phyloP scores from a whole-genome alignment of 2,888 invertebrate genomes.

The Anthophora plumipes region DNA sequence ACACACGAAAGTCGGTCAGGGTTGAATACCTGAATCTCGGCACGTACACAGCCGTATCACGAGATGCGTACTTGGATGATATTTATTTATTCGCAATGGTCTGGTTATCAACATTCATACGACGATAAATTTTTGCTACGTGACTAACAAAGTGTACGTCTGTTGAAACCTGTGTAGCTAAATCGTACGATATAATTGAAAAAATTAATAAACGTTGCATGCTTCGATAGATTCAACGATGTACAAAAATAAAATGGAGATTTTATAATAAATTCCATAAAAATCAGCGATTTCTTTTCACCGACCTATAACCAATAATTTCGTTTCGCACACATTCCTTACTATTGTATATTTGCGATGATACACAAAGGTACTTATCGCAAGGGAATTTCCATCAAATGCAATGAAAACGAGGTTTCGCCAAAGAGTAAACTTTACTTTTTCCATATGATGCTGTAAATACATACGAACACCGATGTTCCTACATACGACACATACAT shows the following conservation, averaged over 20 bases:
- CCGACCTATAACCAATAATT: too few species aligned
- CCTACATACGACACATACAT: neutral
- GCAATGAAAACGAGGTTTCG: neutral
- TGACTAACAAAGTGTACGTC: neutral
- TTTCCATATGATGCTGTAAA: too few species aligned
- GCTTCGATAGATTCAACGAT: neutral
- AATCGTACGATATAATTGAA: neutral
- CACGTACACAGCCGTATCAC: conserved; percentile 28
- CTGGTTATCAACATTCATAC: conserved; percentile 6
- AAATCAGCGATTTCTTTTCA: too few species aligned
- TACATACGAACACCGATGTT: too few species aligned
- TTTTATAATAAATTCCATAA: neutral
- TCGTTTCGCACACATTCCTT: too few species aligned
- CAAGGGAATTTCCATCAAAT: neutral
- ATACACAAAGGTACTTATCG: neutral
- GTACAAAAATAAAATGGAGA: neutral
- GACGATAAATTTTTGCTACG: neutral
- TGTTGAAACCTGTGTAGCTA: neutral
- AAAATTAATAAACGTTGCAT: neutral
- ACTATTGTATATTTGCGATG: too few species aligned
- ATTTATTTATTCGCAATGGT: conserved; percentile 5
- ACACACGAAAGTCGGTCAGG: conserved; percentile 62
- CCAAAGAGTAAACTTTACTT: neutral
- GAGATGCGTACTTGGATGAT: neutral
- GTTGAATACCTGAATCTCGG: conserved; percentile 52